Percentiles rank a stretch among this genome's conserved stretches.
Conservation (phyloP, 2,113 vertebrate species). For the Megaceryle maxima region DNA sequence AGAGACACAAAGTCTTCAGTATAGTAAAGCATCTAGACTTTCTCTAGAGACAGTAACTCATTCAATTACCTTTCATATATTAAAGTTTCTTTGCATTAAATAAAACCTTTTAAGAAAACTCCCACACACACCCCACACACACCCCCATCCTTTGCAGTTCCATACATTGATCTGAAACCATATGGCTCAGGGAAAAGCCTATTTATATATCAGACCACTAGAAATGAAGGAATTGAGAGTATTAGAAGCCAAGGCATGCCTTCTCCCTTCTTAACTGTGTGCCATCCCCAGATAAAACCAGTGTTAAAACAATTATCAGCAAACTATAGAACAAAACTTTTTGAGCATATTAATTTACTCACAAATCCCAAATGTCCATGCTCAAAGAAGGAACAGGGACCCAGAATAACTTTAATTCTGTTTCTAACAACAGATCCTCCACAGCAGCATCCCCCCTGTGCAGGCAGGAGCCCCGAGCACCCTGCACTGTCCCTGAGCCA, state of each 20-base stretch:
- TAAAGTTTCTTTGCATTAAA: background rate
- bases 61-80: background rate
- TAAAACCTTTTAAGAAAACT: background rate
- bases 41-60: background rate
- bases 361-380: background rate
- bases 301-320: background rate
- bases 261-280: background rate
- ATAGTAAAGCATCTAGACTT: background rate
- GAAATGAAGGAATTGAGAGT: background rate
- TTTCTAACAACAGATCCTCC: rapidly evolving
- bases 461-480: background rate
- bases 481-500: rapidly evolving
- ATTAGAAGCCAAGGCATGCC: background rate
- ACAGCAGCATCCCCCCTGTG: rapidly evolving
- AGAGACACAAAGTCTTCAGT: background rate
- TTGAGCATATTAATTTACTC: background rate
- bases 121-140: no score
- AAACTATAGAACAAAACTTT: background rate
- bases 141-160: background rate
- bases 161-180: background rate
- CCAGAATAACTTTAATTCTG: background rate
- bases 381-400: background rate
- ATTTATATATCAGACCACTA: background rate
- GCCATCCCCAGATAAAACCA: background rate
- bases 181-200: background rate